Evolutionary conservation across 2,113 vertebrate genomes (phyloP).

Genomic region (Myiagra hebetior): DNA sequence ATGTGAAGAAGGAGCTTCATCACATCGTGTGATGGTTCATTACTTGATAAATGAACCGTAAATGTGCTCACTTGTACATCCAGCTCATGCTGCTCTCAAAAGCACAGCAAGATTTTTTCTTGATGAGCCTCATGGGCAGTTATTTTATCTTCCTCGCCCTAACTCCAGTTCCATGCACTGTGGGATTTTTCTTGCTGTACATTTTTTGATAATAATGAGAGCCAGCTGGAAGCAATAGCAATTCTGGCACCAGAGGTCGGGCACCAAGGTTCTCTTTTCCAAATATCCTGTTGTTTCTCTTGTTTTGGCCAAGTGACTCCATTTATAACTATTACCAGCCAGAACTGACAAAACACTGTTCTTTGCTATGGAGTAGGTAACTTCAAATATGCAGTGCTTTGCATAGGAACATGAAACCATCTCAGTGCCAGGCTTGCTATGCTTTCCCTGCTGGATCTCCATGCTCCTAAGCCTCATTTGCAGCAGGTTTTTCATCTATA

Average conservation of each 20-base stretch:
- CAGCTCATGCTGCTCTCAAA: background rate
- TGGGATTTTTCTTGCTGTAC: background rate
- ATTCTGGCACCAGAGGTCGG: background rate
- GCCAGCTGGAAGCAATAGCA: background rate
- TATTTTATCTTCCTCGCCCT: background rate
- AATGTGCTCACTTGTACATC: background rate
- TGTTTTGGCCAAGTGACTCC: background rate
- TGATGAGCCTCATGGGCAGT: background rate
- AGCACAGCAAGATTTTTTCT: constrained; percentile 16
- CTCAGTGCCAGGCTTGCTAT: background rate
- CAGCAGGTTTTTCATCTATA: background rate
- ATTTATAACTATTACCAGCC: background rate
- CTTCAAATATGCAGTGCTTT: background rate
- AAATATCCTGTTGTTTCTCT: background rate
- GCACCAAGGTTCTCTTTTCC: background rate
- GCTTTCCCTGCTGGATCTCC: background rate
- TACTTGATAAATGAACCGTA: background rate
- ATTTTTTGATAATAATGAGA: background rate
- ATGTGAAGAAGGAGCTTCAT: background rate
- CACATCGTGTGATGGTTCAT: background rate
- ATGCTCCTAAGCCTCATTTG: background rate
- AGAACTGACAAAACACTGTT: background rate
- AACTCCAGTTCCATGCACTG: background rate
- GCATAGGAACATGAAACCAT: too few species aligned
- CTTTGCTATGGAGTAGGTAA: background rate